A percentile compares a stretch with the other conserved stretches of the same genome.
These are phyloP conservation scores for Cercopithecus hamlyni DNA, from an alignment of 2,797 vertebrate species.

Conservation along the genomic window DNA sequence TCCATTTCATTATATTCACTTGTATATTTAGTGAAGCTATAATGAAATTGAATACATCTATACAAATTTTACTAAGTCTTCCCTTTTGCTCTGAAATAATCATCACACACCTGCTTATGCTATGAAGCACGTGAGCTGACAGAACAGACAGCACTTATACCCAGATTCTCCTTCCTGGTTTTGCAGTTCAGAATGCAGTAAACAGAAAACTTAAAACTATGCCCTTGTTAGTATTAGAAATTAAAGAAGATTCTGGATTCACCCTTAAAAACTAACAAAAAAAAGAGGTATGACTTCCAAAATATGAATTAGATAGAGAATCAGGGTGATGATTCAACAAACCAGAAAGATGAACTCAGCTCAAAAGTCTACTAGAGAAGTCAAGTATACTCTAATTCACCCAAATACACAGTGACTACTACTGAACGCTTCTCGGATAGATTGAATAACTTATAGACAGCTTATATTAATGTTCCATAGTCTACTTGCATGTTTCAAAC, in stretches of 20 bases:
- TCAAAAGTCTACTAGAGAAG: background rate
- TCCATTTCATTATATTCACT: background rate
- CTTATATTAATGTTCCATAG: background rate
- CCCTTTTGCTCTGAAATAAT: background rate
- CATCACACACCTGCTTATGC: background rate
- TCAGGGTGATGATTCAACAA: background rate
- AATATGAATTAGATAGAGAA: background rate
- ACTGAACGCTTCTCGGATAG: background rate
- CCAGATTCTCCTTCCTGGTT: background rate
- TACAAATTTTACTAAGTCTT: background rate
- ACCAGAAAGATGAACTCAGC: background rate
- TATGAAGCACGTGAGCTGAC: background rate
- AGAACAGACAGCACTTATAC: background rate
- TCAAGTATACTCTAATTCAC: background rate
- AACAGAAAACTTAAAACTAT: background rate
- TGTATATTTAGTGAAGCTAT: background rate
- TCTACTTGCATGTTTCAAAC: background rate
- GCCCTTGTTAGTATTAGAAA: background rate
- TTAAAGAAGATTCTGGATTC: background rate
- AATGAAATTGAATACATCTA: background rate
- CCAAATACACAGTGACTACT: background rate
- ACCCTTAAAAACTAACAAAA: background rate
- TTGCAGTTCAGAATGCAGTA: background rate
- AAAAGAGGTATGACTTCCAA: background rate
- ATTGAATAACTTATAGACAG: background rate